Base-by-base conservation (phyloP, 2,888 invertebrate species). In the Hyppa rectilinea region DNA sequence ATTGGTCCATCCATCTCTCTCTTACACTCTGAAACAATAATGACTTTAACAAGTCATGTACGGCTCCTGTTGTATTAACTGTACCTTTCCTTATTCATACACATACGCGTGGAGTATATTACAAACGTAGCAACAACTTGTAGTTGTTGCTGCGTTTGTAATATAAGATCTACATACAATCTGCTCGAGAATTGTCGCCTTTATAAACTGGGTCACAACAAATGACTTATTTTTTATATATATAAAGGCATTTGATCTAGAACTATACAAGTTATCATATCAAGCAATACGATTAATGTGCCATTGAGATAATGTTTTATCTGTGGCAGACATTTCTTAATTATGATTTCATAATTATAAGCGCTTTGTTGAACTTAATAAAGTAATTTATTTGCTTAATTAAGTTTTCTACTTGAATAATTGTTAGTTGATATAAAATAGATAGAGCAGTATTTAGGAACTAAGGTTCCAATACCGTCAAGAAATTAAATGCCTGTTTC, bases 211-310 rank as follows among this genome's bases (percentile, higher is more conserved):
- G 49, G 38, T 60, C 64, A 38, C 38, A 66, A 67, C 17, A 38
- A 77, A 67, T 38, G 38, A 34, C 75, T 74, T 67, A 59, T 74
- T 79, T 53, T 47, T 64, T 38, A 45, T n/a, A 74, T 38, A 43
- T 2, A 36, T 23, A 36, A 63, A 31, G 20, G 5, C 20, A 58
- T 58, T 71, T 69, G 29, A 36, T 53, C 20, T 49, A 71, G 38
- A 56, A 34, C n/a, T 47, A 58, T 7, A n/a, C 7, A 45, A 45
- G 4, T 17, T 55, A 23, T 23, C 12, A 2, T 12, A 40, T n/a
- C 17, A 26, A 17, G 29, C 14, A 45, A 45, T 53, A 43, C 6
- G 4, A 23, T 36, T 53, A 23, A 49, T n/a, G 23, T 31, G 36
- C 36, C 9, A 43, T 38, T 64, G 29, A 26, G 9, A 6, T 38